Evolutionary conservation across 2,888 invertebrate species (phyloP), one percentile per base, ranked within the genome.

Genomic region (Clanis bilineata): DNA sequence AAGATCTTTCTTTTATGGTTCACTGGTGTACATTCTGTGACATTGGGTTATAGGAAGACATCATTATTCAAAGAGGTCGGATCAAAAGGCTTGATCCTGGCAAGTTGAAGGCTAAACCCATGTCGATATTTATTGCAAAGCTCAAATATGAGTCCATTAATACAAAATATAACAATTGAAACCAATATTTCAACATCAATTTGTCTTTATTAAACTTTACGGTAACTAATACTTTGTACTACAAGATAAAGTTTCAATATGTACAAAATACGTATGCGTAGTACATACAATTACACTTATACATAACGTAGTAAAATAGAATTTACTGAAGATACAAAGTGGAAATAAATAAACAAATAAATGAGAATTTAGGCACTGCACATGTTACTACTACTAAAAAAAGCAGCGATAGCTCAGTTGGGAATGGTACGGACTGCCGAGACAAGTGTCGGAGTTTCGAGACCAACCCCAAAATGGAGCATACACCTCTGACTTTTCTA

Each of bases 331-430:
- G 77, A 74, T 73, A 79, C 68, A 82, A 18, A 51, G 32, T 77
- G 76, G 73, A 71, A 72, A 64, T 54, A 72, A 71, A 68, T 75
- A 74, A 78, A 72, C 76, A 82, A 83, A 75, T 76, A 82, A 88
- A 85, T 82, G 80, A 88, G 85, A 89, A 85, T 88, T 88, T 90
- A 91, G 91, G 91, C 91, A 92, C 91, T 88, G 89, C 86, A 86
- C 86, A 82, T 88, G 82, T 86, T 83, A 80, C 71, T 58, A 74
- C 83, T 82, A n/a, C n/a, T n/a, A n/a, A n/a, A n/a, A n/a, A n/a
- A n/a, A n/a, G n/a, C n/a, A n/a, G n/a, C n/a, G n/a, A n/a, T n/a
- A n/a, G n/a, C n/a, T n/a, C n/a, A n/a, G n/a, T n/a, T n/a, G n/a
- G n/a, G n/a, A n/a, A n/a, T n/a, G n/a, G n/a, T n/a, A n/a, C n/a